Base-by-base conservation (phyloP, 1,140 invertebrate genomes). In the Conus betulinus region DNA sequence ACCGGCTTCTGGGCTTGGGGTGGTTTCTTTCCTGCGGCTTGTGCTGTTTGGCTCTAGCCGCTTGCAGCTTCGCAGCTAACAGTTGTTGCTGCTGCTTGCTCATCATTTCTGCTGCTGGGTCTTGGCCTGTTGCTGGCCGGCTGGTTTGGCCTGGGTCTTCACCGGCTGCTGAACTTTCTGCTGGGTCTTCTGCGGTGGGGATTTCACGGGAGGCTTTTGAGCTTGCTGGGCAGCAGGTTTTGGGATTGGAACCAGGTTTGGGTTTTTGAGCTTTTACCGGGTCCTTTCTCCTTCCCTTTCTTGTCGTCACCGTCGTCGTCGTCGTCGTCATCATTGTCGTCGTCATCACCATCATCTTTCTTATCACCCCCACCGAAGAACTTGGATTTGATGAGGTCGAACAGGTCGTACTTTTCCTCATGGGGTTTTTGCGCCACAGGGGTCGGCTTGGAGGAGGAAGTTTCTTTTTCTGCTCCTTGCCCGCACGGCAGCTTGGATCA, bases 321-420 rank as follows among this genome's bases (percentile, higher is more conserved):
- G 53, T 83, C 81, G 81, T 83, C 81, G 20, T 83, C 81, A 55
- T 83, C 81, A 83, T 83, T 52, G 17, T 84, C 55, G 55, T 84
- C 57, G 57, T 84, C 82, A n/a, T 27, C 82, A 39, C 63, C 67
- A 71, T 71, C 67, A 7, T 71, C 23, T 23, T 71, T 71, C 7
- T 71, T n/a, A 23, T 53, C 51, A 52, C 20, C 79, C 15, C 23
- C 82, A 8, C 82, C 82, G 55, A 84, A 84, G 55, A 84, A 15
- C 27, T 84, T 84, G 7, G 53, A 25, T 27, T 53, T 60, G 82
- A 91, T 79, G 27, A 91, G 52, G 67, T 91, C 89, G 76, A 91
- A 52, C 4, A 91, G 84, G 87, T 91, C 91, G 53, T 89, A 90
- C 60, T 88, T 84, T 76, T 91, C 89, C 25, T 90, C 87, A 60